Base-by-base conservation (phyloP, 92 coral and sea anemone genomes). In the Parazoanthus swiftii region DNA sequence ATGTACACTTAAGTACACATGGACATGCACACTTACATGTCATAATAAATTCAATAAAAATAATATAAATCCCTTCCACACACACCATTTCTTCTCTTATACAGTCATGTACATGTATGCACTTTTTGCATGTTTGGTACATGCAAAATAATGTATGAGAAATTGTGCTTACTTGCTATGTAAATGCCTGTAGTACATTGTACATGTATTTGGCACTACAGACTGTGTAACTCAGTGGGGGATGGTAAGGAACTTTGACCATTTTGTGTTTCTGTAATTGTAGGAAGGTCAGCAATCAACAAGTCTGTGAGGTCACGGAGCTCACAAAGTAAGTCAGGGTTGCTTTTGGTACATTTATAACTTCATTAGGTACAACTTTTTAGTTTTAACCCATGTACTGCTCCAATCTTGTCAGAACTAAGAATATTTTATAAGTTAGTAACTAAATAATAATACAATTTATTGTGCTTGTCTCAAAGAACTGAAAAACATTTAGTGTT, bases 221-320 rank as follows among this genome's bases (percentile, higher is more conserved):
- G 21, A 63, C 8, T 21, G 2, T 20, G 8, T 63, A 63, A 63
- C 6, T 21, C 26, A 63, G 3, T 63, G n/a, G 6, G 21, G 70
- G 70, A 5, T 18, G 7, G 25, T 25, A 0, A 18, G 39, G 44
- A 11, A 8, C 14, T 38, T 75, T 36, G 29, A 36, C 48, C 23
- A 56, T 11, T n/a, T 20, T 20, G 67, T 18, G 56, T 37, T 20
- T 59, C n/a, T 80, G n/a, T 8, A 21, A 8, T 50, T 70, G 20
- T 29, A 84, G 87, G 87, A 50, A 84, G 87, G 39, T 71, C 87
- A 7, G 77, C 65, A 29, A 20, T 84, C 67, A 46, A 36, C 54
- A 95, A 92, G 71, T 91, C 98, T 9, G 94, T 94, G 42, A 93
- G 98, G 85, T 95, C 98, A 74, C 92, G 98, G 86, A 95, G 98